Conservation (phyloP, 2,888 invertebrate species). For the Corythucha ciliata region DNA sequence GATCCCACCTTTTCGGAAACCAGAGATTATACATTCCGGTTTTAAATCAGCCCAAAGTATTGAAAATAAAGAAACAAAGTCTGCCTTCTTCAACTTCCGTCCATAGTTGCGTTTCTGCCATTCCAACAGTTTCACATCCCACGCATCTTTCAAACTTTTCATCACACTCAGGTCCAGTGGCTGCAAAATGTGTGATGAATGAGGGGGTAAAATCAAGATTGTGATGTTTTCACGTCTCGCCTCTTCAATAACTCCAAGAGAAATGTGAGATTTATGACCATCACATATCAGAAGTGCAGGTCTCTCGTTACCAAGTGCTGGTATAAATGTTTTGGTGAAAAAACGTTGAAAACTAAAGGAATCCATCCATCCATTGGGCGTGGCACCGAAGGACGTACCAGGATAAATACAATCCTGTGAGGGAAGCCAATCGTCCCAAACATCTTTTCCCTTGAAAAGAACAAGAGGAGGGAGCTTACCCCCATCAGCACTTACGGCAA, state of each 20-base stretch:
- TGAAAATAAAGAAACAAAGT: slow-evolving; percentile 33
- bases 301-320: slow-evolving; percentile 12
- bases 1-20: slow-evolving; percentile 36
- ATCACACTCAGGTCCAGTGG: slow-evolving; percentile 37
- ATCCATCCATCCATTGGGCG: slow-evolving; percentile 39
- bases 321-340: slow-evolving; percentile 31
- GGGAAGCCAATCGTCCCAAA: slow-evolving; percentile 39
- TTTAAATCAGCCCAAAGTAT: slow-evolving; percentile 33
- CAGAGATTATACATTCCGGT: slow-evolving; percentile 31
- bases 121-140: slow-evolving; percentile 33
- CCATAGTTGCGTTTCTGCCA: slow-evolving; percentile 35
- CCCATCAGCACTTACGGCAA: slow-evolving; percentile 28
- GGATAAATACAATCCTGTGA: slow-evolving; percentile 32
- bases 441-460: slow-evolving; percentile 38
- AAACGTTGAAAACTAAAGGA: slow-evolving; percentile 35
- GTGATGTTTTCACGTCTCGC: slow-evolving; percentile 19
- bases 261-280: slow-evolving; percentile 27
- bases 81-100: slow-evolving; percentile 31
- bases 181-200: slow-evolving; percentile 35
- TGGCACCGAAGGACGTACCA: slow-evolving; percentile 35
- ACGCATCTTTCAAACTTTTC: slow-evolving; percentile 36
- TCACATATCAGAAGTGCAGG: slow-evolving; percentile 26
- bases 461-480: slow-evolving; percentile 38
- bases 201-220: slow-evolving; percentile 31
- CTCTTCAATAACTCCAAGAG: slow-evolving; percentile 1